Base-by-base conservation (phyloP, 2,113 vertebrate species). In the mouse (Mus musculus) region DNA sequence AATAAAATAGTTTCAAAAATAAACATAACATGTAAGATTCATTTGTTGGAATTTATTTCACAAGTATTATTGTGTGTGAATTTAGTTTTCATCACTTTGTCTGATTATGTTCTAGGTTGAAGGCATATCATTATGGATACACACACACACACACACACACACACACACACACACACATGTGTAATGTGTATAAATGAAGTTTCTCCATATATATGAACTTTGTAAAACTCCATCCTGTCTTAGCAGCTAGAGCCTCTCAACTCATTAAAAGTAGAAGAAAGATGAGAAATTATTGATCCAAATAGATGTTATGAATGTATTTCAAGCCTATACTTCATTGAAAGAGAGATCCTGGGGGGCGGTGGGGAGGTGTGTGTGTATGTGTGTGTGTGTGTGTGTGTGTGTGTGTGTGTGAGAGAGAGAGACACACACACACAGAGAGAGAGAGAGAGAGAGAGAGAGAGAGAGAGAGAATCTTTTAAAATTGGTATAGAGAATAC, bases 21-120 rank as follows among this genome's bases (percentile, higher is more conserved):
- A 91, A 77, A 85, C 69, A 61, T 13, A 92, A 49, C 0, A 14
- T 26, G 20, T 65, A 63, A 76, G 17, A 49, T 73, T 7, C 5
- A 72, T 72, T 61, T 77, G 5, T 72, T 85, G 24, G 22, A 73
- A 76, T 65, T 88, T 90, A 85, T 72, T 90, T 39, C 52, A 61
- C 19, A 91, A 65, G 72, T 2, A 61, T 65, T 46, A 30, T 30
- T 67, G 1, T 36, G 63, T 76, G 93, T 75, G 19, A 87, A 63
- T 89, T 93, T 81, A 0, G 20, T 80, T 95, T 95, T 95, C 36
- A 17, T 75, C 87, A 61, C 8, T 89, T 93, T 94, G 36, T 92
- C 54, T 80, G 5, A 12, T 24, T 90, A 77, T 77, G 49, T 19
- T 92, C 20, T 42, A 10, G 33, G 10, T 9, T 76, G 9, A 46